Evolutionary conservation across 2,888 invertebrate species (phyloP).

Genomic region (Toxonevra muliebris): DNA sequence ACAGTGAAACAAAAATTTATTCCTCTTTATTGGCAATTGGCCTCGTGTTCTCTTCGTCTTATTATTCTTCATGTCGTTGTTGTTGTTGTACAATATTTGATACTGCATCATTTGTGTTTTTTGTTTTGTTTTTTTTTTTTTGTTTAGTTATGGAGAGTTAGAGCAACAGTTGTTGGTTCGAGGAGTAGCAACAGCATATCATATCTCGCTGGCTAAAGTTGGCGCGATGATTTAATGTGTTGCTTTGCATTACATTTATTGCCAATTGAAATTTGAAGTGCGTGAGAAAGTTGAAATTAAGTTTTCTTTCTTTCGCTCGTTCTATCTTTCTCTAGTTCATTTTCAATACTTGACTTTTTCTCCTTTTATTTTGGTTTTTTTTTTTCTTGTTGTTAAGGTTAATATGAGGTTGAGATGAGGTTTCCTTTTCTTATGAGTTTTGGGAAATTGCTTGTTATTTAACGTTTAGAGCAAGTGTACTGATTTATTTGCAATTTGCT

Average conservation of each 20-base stretch:
- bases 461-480: conserved; percentile 15
- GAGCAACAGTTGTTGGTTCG: too few species aligned
- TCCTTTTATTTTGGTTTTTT: conserved; percentile 37
- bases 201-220: too few species aligned
- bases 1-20: too few species aligned
- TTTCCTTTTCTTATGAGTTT: too few species aligned
- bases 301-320: conserved; percentile 9
- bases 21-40: too few species aligned
- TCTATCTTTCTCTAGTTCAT: conserved; percentile 8
- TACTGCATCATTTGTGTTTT: too few species aligned
- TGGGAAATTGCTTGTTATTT: conserved; percentile 29
- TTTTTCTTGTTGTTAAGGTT: conserved; percentile 37
- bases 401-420: conserved; percentile 37
- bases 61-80: too few species aligned
- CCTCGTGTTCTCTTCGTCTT: too few species aligned
- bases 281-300: conserved; percentile 60
- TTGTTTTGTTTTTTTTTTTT: too few species aligned
- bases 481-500: conserved; percentile 29
- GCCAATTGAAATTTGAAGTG: conserved; percentile 64
- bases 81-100: too few species aligned
- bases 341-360: conserved; percentile 38
- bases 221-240: conserved; percentile 61
- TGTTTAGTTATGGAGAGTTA: too few species aligned
- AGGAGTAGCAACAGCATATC: too few species aligned
- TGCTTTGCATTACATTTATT: conserved; percentile 64